A percentile compares a stretch with the other conserved stretches of the same genome.
These are phyloP conservation scores for Limulus polyphemus DNA, from an alignment of 2,888 invertebrate genomes.

Conservation along the genomic window DNA sequence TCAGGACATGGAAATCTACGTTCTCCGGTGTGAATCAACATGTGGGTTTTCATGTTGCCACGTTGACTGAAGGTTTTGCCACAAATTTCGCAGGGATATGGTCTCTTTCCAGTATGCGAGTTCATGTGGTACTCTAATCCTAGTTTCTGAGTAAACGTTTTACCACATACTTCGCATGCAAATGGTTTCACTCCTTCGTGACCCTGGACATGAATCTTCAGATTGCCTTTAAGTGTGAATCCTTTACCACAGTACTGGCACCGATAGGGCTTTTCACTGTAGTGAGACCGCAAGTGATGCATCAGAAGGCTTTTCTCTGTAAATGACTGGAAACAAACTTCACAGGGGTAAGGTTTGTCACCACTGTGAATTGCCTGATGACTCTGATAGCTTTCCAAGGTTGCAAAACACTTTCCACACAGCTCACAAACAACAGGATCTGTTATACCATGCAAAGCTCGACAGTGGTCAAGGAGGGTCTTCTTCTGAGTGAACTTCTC, in stretches of 20 bases:
- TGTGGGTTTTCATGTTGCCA: constrained; percentile 24
- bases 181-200: constrained; percentile 23
- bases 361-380: too few relatives aligned
- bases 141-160: constrained; percentile 22
- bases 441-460: constrained; percentile 19
- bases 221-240: constrained; percentile 21
- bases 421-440: constrained; percentile 22
- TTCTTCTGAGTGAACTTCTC: constrained; percentile 23
- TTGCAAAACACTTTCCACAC: constrained; percentile 20
- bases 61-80: constrained; percentile 23
- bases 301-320: constrained; percentile 4
- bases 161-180: constrained; percentile 21
- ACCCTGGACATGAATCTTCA: constrained; percentile 20
- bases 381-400: too few relatives aligned
- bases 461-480: constrained; percentile 17
- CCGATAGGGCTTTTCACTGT: constrained; percentile 20
- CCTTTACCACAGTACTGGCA: constrained; percentile 21
- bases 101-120: constrained; percentile 22
- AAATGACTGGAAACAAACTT: constrained; percentile 25
- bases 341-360: constrained; percentile 25
- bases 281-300: constrained; percentile 20
- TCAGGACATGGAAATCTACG: constrained; percentile 22
- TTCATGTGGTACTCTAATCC: constrained; percentile 25
- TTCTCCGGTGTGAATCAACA: constrained; percentile 21
- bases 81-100: constrained; percentile 24